Base-by-base conservation (phyloP, 2,888 invertebrate genomes). In the Sycophila texana region DNA sequence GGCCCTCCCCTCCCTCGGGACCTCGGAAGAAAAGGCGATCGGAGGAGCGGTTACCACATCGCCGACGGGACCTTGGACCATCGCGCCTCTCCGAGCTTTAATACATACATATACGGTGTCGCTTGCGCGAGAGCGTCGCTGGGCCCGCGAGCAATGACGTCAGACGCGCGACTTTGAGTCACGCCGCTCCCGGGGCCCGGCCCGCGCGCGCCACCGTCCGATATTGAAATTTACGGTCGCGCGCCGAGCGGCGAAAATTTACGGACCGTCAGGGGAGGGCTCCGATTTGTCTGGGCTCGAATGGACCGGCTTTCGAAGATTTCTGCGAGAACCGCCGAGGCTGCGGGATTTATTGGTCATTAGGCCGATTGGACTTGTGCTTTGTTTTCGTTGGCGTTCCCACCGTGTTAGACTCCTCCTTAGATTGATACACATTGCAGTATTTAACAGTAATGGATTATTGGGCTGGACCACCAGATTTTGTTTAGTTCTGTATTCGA, bases 61-160 rank as follows among this genome's bases (percentile, higher is more conserved):
- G 61, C 10, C 13, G 47, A 74, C 73, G 72, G 76, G 73, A 63
- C 78, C 81, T 79, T 81, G 78, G 79, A 68, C 67, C 66, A 72
- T 65, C 65, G 71, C 18, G 66, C 14, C 30, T 71, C 55, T 18
- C 14, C 26, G 47, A 65, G 72, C 71, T 75, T 77, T 75, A 77
- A 65, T 63, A 72, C 63, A 72, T 73, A 80, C 80, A 70, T 80
- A 80, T 80, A 81, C 78, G 81, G 81, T 75, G 55, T 77, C 73
- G 47, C 55, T 47, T 14, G 39, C 76, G 4, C 47, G 49, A 14
- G 26, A 2, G 57, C 65, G 20, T 63, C 63, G 58, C 57, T 55
- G 70, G 65, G 63, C 26, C 74, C 14, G 26, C 26, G 49, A 18
- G 13, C 55, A 49, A n/a, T 75, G 78, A 77, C 75, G 77, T 75